A percentile compares a stretch with the other conserved stretches of the same genome.
Conservation (phyloP, 1,140 invertebrate genomes). For the Drosophila novamexicana region DNA sequence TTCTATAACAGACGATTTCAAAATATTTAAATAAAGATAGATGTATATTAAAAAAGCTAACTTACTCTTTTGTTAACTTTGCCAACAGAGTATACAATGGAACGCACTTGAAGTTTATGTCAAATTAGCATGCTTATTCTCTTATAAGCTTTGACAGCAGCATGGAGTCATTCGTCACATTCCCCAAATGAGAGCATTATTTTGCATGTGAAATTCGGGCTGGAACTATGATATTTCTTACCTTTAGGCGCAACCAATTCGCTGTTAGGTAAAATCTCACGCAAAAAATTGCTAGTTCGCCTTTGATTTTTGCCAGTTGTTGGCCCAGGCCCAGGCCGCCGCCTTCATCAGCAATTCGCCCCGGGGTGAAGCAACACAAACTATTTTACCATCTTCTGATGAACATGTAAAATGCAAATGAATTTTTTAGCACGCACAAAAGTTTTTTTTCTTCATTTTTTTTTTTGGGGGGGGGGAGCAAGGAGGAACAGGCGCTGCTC, state of each 20-base stretch:
- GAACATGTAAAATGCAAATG: constrained; percentile 73
- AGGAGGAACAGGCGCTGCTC: constrained; percentile 3
- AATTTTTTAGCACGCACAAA: constrained; percentile 65
- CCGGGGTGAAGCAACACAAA: constrained; percentile 48
- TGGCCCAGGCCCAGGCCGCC: background rate
- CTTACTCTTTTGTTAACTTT: no score
- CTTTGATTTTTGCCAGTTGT: constrained; percentile 18
- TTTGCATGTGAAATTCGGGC: no score
- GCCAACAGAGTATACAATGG: no score
- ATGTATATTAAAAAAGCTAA: no score
- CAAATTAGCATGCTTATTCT: no score
- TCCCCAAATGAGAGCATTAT: no score
- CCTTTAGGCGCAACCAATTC: background rate
- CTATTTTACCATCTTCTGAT: constrained; percentile 51
- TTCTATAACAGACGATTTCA: no score
- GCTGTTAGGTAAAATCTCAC: background rate
- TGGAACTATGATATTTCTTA: background rate
- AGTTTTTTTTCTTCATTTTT: constrained; percentile 8
- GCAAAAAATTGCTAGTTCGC: background rate
- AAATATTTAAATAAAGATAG: no score
- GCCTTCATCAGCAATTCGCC: constrained; percentile 4
- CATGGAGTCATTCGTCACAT: no score
- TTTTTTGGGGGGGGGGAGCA: background rate
- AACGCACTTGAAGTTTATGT: no score
- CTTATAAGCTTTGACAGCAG: no score